Conservation (phyloP, 1,140 invertebrate species). For the Danaus melanippus region DNA sequence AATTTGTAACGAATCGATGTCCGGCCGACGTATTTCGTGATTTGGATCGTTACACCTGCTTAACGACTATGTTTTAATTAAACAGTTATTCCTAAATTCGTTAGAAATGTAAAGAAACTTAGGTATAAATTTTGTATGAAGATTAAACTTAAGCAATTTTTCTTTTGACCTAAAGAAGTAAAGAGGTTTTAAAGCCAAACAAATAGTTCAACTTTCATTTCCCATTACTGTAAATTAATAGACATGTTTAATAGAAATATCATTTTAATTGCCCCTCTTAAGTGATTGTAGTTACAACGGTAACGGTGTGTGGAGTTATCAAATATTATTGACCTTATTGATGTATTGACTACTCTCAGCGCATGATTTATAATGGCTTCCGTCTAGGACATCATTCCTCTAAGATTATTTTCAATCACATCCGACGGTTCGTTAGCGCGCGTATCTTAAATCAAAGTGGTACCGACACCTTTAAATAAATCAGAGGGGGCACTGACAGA, state of each 20-base stretch:
- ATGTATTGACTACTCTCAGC: slow-evolving; percentile 61
- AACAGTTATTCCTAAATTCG: slow-evolving; percentile 39
- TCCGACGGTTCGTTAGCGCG: slow-evolving; percentile 64
- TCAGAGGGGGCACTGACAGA: no score
- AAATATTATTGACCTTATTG: slow-evolving; percentile 63
- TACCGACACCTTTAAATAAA: no score
- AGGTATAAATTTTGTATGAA: no score
- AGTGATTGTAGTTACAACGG: slow-evolving; percentile 10
- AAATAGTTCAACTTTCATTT: slow-evolving; percentile 42
- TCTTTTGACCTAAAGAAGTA: background rate
- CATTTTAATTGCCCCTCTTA: slow-evolving; percentile 41
- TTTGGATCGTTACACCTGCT: slow-evolving; percentile 55
- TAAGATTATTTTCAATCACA: slow-evolving; percentile 70
- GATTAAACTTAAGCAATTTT: no score
- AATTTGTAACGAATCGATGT: slow-evolving; percentile 69
- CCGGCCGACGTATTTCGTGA: slow-evolving; percentile 42
- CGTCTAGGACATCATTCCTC: slow-evolving; percentile 64
- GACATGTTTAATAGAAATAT: slow-evolving; percentile 47
- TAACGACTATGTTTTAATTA: slow-evolving; percentile 56
- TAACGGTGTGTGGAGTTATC: slow-evolving; percentile 53
- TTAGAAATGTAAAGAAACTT: no score
- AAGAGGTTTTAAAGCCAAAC: slow-evolving; percentile 38
- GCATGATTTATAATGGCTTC: slow-evolving; percentile 67
- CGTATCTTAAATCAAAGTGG: slow-evolving; percentile 46
- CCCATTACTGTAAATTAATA: slow-evolving; percentile 30